These are phyloP conservation scores for Papilio aristodemus DNA, from an alignment of 1,140 invertebrate genomes.

Conservation along the genomic window DNA sequence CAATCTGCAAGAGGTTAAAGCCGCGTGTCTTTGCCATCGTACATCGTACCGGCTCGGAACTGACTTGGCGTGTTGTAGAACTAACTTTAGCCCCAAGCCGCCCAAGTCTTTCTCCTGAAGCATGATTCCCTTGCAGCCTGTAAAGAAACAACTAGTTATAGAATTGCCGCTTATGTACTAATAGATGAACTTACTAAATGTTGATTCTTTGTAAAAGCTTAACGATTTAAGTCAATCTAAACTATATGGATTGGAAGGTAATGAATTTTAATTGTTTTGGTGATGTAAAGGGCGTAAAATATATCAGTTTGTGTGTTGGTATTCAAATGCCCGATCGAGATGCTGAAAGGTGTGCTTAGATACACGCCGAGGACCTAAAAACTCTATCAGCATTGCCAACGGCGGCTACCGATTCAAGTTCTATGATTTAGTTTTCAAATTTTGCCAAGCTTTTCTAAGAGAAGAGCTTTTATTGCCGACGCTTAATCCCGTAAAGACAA, in stretches of 20 bases:
- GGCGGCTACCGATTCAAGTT: constrained; percentile 70
- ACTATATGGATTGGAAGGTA: constrained; percentile 79
- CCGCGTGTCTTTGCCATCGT: constrained; percentile 55
- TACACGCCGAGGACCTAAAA: constrained; percentile 64
- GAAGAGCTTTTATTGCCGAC: constrained; percentile 51
- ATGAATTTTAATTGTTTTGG: constrained; percentile 76
- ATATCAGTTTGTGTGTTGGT: constrained; percentile 79
- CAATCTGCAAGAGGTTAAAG: constrained; percentile 74
- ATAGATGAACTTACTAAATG: constrained; percentile 72
- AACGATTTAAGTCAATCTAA: constrained; percentile 73
- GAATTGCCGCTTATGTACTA: constrained; percentile 69
- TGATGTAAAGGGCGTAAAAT: constrained; percentile 72
- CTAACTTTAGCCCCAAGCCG: constrained; percentile 37
- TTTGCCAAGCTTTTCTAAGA: constrained; percentile 51
- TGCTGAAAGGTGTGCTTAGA: constrained; percentile 66
- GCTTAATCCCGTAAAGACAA: constrained; percentile 60
- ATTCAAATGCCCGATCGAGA: constrained; percentile 80
- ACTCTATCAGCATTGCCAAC: constrained; percentile 76
- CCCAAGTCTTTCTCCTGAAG: constrained; percentile 57
- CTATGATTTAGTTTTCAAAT: constrained; percentile 40
- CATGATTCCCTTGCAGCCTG: constrained; percentile 75
- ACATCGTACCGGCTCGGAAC: constrained; percentile 36
- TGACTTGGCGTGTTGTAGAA: constrained; percentile 57
- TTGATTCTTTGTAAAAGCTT: constrained; percentile 76
- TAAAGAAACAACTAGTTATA: constrained; percentile 58